A percentile compares a stretch with the other conserved stretches of the same genome.
These are phyloP conservation scores for Aricia agestis DNA, from an alignment of 1,140 invertebrate genomes.

Conservation along the genomic window DNA sequence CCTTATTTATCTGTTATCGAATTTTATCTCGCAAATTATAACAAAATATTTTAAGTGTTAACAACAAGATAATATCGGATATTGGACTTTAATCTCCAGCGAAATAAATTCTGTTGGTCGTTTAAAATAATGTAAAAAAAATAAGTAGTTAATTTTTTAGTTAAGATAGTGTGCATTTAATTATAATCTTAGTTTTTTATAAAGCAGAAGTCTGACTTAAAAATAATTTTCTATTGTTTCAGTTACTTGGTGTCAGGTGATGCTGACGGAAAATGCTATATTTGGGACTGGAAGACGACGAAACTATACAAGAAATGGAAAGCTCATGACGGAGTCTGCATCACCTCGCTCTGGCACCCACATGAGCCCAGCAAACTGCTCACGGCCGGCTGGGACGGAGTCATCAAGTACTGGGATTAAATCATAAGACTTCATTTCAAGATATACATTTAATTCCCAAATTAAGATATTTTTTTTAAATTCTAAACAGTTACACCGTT, in stretches of 20 bases:
- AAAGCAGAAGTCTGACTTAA: not conserved
- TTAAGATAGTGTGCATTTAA: too few relatives aligned
- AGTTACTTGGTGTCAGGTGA: conserved; percentile 99
- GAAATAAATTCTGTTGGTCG: too few relatives aligned
- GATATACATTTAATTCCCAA: conserved; percentile 52
- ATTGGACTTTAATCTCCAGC: too few relatives aligned
- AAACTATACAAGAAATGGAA: conserved; percentile 99
- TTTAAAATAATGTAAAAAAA: too few relatives aligned
- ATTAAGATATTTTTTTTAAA: too few relatives aligned
- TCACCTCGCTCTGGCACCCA: conserved; percentile 97
- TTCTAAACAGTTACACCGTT: conserved; percentile 44
- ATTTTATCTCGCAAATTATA: too few relatives aligned
- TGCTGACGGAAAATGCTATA: conserved; percentile 98
- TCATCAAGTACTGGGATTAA: conserved; percentile 99
- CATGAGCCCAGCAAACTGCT: conserved; percentile 98
- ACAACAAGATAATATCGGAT: too few relatives aligned
- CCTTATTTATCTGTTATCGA: too few relatives aligned
- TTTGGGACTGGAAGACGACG: conserved; percentile 99
- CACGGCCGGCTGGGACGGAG: conserved; percentile 98
- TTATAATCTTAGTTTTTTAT: too few relatives aligned
- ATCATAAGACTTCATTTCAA: conserved; percentile 38
- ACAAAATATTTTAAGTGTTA: too few relatives aligned
- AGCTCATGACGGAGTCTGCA: conserved; percentile 98
- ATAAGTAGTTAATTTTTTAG: too few relatives aligned
- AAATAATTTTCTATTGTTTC: conserved; percentile 49